A percentile compares a stretch with the other conserved stretches of the same genome.
These are phyloP conservation scores for Chrysochloris asiatica DNA, from an alignment of 2,113 vertebrate genomes.

Conservation along the genomic window DNA sequence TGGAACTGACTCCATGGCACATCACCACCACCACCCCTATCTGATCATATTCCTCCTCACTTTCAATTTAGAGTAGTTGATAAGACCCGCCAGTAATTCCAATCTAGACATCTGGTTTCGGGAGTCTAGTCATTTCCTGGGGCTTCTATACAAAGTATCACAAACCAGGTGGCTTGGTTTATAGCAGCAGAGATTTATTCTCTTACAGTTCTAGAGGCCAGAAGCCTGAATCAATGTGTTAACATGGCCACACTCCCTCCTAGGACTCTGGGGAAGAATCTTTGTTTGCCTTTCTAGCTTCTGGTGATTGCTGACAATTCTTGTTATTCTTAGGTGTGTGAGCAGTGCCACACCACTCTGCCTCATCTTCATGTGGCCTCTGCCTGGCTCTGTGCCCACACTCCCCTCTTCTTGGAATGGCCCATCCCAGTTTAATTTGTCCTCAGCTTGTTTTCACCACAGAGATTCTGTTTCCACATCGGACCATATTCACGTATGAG, in stretches of 20 bases:
- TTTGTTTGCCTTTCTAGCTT: background rate
- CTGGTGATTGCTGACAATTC: background rate
- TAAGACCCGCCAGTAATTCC: background rate
- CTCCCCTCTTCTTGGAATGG: background rate
- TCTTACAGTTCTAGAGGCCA: background rate
- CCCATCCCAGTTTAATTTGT: background rate
- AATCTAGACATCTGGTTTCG: slow-evolving; percentile 33
- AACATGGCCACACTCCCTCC: too few relatives aligned
- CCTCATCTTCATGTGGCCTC: background rate
- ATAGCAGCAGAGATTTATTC: background rate
- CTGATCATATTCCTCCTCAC: background rate
- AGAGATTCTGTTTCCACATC: background rate
- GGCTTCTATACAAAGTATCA: background rate
- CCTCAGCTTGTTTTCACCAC: background rate
- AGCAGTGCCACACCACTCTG: background rate
- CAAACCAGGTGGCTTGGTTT: background rate
- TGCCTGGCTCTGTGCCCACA: background rate
- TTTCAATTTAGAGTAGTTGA: background rate
- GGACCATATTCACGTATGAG: too few relatives aligned
- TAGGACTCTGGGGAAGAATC: background rate
- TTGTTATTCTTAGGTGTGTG: background rate
- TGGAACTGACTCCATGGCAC: too few relatives aligned
- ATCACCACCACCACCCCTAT: too few relatives aligned
- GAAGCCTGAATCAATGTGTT: background rate
- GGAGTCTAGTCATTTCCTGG: background rate